phyloP scores from a whole-genome alignment of 1,140 invertebrate species.

The Hyphantria cunea region DNA sequence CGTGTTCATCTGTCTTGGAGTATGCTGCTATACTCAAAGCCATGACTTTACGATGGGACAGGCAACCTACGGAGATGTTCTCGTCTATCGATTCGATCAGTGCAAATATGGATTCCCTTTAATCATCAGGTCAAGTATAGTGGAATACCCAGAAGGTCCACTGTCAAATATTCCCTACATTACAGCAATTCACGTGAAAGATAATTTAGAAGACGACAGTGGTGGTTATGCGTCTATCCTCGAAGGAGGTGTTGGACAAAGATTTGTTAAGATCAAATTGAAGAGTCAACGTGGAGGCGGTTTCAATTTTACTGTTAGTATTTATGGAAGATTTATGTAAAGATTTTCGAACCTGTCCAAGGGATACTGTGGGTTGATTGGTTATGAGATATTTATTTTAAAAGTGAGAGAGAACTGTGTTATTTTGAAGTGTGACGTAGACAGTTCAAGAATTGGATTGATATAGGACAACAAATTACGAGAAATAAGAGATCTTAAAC shows the following conservation, averaged over 20 bases:
- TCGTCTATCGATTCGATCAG: neutral
- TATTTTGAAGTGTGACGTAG: no score
- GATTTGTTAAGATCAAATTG: constrained; percentile 71
- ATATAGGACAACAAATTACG: no score
- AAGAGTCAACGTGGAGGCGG: constrained; percentile 73
- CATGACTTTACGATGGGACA: neutral
- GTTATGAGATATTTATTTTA: no score
- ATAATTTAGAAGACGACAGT: neutral
- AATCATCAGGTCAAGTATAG: neutral
- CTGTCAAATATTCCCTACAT: neutral
- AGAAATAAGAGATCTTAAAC: no score
- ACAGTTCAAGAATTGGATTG: no score
- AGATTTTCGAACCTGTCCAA: neutral
- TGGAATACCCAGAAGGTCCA: neutral
- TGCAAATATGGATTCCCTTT: neutral
- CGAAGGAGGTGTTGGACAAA: constrained; percentile 67
- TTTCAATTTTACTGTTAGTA: constrained; percentile 74
- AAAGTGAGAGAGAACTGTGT: no score
- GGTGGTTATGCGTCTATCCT: neutral
- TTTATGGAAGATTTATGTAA: constrained; percentile 66
- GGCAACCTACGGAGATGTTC: neutral
- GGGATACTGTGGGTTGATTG: no score
- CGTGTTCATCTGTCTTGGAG: neutral
- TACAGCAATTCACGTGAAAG: neutral
- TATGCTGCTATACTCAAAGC: neutral